Evolutionary conservation across 2,888 invertebrate species (phyloP), one percentile per base, ranked within the genome.

Genomic region (Pachymerium ferrugineum): DNA sequence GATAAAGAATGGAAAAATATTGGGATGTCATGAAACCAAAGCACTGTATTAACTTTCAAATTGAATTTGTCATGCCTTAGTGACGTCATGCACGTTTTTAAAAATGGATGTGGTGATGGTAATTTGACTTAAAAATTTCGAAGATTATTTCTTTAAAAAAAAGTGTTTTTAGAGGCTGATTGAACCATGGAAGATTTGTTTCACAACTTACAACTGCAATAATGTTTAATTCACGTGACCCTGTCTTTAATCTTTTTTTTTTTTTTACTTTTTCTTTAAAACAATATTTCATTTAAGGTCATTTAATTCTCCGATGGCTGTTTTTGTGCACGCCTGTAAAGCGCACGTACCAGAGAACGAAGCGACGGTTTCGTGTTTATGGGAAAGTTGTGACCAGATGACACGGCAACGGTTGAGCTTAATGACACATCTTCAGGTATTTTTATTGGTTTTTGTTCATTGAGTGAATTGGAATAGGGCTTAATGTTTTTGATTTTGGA

Each of bases 321-420:
- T 97, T 75, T 94, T 92, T 83, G 85, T 90, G 80, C 97, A 97
- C 84, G 93, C 91, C 3, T 93, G 93, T 78, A 89, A 89, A 72
- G 86, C 87, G 0, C 97, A 97, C 84, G 91, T 92, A 83, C 92
- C 93, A 14, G 82, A 82, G 16, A 87, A 87, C 76, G 85, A 84
- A 74, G 78, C 78, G 25, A 93, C 94, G 81, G 89, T 92, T 76
- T 87, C 91, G 19, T 97, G 97, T 81, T 86, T 91, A 82, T 97
- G 97, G 97, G 89, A 91, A 31, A 86, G 89, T 38, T 95, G 95
- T 83, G 97, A 97, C 85, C 89, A 90, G 62, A 89, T 97, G 82
- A 91, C 92, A 74, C 85, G 97, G 74, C 90, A 92, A 81, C 88
- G 94, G 73, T 97, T 97, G 85, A 98, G 98, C 0, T 85, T 98